Evolutionary conservation across 1,140 invertebrate species (phyloP), one percentile per base, ranked within the genome.

Genomic region (Drosophila subobscura): DNA sequence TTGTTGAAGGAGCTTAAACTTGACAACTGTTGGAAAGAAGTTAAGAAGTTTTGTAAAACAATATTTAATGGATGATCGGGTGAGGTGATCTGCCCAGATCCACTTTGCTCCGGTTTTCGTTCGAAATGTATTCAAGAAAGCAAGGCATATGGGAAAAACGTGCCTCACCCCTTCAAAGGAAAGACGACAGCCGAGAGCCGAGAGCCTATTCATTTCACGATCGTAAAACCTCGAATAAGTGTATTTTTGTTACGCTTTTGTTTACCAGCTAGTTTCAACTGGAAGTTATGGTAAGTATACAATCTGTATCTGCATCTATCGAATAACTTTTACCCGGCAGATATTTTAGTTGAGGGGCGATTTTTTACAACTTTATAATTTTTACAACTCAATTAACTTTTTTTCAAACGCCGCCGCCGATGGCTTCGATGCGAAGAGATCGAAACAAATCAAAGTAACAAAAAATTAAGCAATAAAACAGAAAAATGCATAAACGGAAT

Each of bases 291-390:
- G 33, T 68, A 46, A 40, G 55, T 64, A 67, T 77, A 61, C 66
- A 54, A 52, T 72, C 37, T 53, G 22, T 75, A 77, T 51, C 72
- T 72, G 57, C 72, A 66, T 44, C 50, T 40, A 60, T 25, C 22
- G 22, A 27, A 59, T 59, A 76, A 74, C 73, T 85, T 74, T 85
- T 84, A 70, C 52, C 46, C 68, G 60, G 16, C 77, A 52, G 58
- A 61, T 72, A 37, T 40, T 59, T 37, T 29, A 29, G 14, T 54
- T 46, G 16, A 44, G 25, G 22, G 55, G 52, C 41, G 50, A 42
- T 67, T 85, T 85, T 86, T 88, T 88, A 88, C 83, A 88, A 73
- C 83, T 88, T 88, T 88, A 88, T 88, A 88, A 88, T 88, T 88
- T 88, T 88, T 89, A 88, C 83, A 88, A 83, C 83, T 88, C 84